These are phyloP conservation scores for Laticauda laticaudata DNA, from an alignment of 2,113 vertebrate species.

Conservation along the genomic window DNA sequence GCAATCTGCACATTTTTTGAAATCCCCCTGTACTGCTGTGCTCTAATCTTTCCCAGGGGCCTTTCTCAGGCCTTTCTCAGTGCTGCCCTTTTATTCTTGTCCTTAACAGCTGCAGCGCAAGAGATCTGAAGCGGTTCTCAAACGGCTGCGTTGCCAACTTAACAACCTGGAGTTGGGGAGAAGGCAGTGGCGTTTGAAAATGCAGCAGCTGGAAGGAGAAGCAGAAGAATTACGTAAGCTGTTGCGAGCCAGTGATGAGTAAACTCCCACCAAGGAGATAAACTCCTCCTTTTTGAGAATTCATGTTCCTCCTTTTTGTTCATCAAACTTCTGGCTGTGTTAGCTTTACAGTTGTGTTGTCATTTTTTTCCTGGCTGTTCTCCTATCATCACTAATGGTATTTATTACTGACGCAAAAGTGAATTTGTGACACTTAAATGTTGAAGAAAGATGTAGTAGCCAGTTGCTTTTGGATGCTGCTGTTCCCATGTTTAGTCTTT, in stretches of 20 bases:
- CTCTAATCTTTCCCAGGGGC: too few species aligned
- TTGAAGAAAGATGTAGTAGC: neutral
- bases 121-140: constrained; percentile 74
- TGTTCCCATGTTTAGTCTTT: neutral
- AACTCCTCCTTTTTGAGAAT: neutral
- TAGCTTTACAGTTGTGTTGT: neutral
- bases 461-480: neutral
- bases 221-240: constrained; percentile 62
- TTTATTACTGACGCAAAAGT: neutral
- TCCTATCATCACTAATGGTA: neutral
- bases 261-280: neutral
- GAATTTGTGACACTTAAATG: neutral
- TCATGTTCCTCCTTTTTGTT: neutral
- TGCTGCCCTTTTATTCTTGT: neutral
- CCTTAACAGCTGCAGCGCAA: constrained; percentile 74
- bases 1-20: neutral
- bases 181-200: constrained; percentile 70
- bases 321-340: neutral
- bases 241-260: constrained; percentile 42
- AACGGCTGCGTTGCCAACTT: constrained; percentile 74
- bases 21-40: neutral
- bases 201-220: constrained; percentile 71
- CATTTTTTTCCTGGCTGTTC: neutral
- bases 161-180: constrained; percentile 68
- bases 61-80: neutral